Evolutionary conservation across 2,113 vertebrate genomes (phyloP), one percentile per base, ranked within the genome.

Genomic region (Chrysemys picta): DNA sequence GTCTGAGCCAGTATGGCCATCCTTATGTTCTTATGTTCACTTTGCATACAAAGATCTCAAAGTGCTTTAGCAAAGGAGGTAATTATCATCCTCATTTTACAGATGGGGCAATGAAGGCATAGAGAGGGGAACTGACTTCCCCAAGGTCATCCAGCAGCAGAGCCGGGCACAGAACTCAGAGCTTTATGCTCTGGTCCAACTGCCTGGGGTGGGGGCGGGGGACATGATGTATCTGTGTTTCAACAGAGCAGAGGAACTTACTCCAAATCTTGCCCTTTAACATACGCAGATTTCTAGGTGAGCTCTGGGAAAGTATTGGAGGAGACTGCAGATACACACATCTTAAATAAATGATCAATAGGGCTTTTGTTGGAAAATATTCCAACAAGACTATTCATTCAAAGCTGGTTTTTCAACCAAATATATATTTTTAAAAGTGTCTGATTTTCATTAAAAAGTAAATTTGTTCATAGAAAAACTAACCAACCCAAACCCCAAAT

Each of bases 131-230:
- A 35, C 12, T 12, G 10, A 59, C 2, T 1, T 19, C 27, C 56
- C 50, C 5, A 31, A 76, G 84, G 42, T 24, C 94, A 86, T 85
- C 29, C 62, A 85, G 81, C 0, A 0, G 31, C 27, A 88, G 10
- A 2, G 5, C 1, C 52, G 79, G 69, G 79, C 4, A 9, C 1
- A 52, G 47, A 90, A 86, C 1, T 2, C 53, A 80, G 17, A 85
- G 53, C 24, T 85, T 1, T 4, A 83, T 0, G 0, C 62, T 59
- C 5, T 47, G 29, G 12, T 62, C 29, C 29, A 62, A 27, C 59
- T 62, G 29, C 29, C 25, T 35, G 29, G 59, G 42, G 42, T 5
- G 5, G 5, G 42, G 42, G 42, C 2, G 42, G 5, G 5, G 5
- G 59, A 35, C 29, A 10, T 14, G 29, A 13, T 1, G 4, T 62